phyloP scores from a whole-genome alignment of 2,113 vertebrate genomes.

The Alethe diademata region DNA sequence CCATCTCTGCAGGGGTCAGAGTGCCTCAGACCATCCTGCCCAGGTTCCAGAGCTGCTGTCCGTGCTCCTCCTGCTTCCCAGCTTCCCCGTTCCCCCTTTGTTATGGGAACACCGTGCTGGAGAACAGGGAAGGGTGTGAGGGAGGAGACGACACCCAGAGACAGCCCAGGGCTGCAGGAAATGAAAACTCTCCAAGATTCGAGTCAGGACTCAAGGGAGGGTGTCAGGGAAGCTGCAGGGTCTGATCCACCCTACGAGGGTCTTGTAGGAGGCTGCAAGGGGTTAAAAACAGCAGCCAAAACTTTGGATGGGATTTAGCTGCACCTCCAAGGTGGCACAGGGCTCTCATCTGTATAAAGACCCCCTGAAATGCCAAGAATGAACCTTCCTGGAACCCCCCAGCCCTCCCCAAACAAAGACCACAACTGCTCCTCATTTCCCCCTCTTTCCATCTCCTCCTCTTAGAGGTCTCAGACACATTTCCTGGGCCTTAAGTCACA shows the following conservation, averaged over 20 bases:
- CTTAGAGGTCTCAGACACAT: background rate
- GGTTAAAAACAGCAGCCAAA: background rate
- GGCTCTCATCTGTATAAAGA: background rate
- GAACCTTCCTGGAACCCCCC: background rate
- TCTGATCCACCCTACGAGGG: background rate
- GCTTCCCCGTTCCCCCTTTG: background rate
- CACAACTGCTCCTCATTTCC: background rate
- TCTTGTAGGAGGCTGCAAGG: background rate
- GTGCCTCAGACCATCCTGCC: background rate
- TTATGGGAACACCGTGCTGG: rapidly evolving
- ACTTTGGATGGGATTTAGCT: background rate
- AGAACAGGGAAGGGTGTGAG: background rate
- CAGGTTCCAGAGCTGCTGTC: background rate
- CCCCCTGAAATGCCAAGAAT: background rate
- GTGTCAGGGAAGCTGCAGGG: background rate
- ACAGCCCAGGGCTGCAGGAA: background rate
- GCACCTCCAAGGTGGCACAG: background rate
- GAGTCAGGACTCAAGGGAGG: background rate
- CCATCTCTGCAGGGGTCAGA: rapidly evolving
- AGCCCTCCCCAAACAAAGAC: background rate
- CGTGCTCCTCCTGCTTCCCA: background rate
- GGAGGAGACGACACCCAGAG: background rate
- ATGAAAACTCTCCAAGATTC: background rate
- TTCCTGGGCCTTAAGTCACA: background rate
- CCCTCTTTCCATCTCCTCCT: background rate